Evolutionary conservation across 2,113 vertebrate genomes (phyloP).

Genomic region (Amia ocellicauda): DNA sequence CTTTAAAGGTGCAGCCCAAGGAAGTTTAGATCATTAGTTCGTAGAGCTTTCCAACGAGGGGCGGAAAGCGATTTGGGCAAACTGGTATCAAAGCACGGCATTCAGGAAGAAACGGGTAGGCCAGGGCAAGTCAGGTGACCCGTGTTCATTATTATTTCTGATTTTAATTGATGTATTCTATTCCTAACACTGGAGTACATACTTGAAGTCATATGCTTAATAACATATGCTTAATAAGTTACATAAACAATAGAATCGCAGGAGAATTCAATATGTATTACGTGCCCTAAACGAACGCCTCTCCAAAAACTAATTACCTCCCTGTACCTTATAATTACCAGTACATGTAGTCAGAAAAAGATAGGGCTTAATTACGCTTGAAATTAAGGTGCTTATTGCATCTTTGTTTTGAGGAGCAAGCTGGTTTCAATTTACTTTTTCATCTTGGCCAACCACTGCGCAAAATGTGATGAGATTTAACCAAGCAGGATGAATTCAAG

Average conservation of each 20-base stretch:
- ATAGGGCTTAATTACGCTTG: slow-evolving; percentile 14
- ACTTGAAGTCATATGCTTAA: too few species aligned
- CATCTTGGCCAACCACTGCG: neutral
- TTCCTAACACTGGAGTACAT: neutral
- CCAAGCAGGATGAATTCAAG: neutral
- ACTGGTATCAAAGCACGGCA: too few species aligned
- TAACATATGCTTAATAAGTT: too few species aligned
- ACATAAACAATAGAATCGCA: neutral
- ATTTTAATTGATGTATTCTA: neutral
- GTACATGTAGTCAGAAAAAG: slow-evolving; percentile 3
- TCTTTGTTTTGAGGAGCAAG: slow-evolving; percentile 5
- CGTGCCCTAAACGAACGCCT: neutral
- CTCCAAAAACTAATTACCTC: slow-evolving; percentile 5
- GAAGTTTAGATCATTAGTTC: too few species aligned
- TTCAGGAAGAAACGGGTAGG: too few species aligned
- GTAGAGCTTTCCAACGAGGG: too few species aligned
- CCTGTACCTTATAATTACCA: neutral
- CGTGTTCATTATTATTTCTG: too few species aligned
- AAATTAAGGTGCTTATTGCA: slow-evolving; percentile 7
- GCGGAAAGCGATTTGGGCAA: too few species aligned
- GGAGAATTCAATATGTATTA: neutral
- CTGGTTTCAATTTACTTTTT: slow-evolving; percentile 4
- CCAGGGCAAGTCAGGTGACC: too few species aligned
- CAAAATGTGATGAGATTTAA: neutral
- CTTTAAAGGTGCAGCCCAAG: too few species aligned